These are phyloP conservation scores for Macrosiphum euphorbiae DNA, from an alignment of 2,888 invertebrate genomes.

Conservation along the genomic window DNA sequence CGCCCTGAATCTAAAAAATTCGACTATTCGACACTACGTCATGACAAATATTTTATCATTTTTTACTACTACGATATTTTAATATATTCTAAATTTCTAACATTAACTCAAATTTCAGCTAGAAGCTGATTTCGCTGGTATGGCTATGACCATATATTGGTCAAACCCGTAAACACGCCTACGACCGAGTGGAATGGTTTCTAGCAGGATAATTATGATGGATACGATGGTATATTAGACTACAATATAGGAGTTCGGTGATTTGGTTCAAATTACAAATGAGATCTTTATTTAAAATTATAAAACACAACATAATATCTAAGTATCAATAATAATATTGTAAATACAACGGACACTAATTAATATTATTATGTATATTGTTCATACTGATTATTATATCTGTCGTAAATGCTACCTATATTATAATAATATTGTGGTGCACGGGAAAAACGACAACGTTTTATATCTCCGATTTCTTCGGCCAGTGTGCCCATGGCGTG, in stretches of 20 bases:
- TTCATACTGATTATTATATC: not conserved
- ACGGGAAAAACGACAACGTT: not conserved
- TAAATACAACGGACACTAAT: constrained; percentile 35
- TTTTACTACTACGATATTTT: no score
- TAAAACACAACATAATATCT: constrained; percentile 63
- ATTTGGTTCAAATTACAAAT: constrained; percentile 57
- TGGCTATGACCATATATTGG: no score
- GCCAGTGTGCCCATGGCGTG: not conserved
- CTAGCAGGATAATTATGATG: not conserved
- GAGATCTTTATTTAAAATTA: constrained; percentile 65
- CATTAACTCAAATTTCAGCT: no score
- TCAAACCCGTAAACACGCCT: no score
- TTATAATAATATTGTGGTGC: not conserved
- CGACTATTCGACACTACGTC: no score
- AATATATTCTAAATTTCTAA: no score
- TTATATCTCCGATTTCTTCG: not conserved
- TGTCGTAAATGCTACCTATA: not conserved
- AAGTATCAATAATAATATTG: constrained; percentile 48
- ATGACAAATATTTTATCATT: no score
- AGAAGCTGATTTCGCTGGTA: no score
- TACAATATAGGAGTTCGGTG: not conserved
- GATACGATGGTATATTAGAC: not conserved
- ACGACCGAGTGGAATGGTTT: not conserved
- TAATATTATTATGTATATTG: not conserved
- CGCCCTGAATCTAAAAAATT: no score